Evolutionary conservation across 2,888 invertebrate species (phyloP).

Genomic region (Cetonia aurata): DNA sequence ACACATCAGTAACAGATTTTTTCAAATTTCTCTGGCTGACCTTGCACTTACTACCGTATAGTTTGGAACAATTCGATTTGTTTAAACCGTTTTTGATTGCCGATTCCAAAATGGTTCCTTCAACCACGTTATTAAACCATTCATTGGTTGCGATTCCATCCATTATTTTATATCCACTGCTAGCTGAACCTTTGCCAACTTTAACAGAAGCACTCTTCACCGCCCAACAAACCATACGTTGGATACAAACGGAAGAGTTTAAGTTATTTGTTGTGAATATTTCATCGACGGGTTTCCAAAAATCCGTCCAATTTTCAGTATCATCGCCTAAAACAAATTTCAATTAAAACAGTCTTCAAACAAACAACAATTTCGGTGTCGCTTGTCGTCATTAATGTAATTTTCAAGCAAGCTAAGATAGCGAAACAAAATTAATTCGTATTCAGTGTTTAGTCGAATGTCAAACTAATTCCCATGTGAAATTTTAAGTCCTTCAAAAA

Average conservation of each 20-base stretch:
- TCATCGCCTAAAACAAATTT: conserved; percentile 29
- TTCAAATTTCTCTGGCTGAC: conserved; percentile 52
- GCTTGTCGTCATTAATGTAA: too few relatives aligned
- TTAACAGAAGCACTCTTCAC: conserved; percentile 65
- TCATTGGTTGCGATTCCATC: conserved; percentile 67
- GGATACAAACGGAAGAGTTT: conserved; percentile 73
- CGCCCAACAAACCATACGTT: conserved; percentile 71
- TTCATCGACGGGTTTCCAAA: conserved; percentile 69
- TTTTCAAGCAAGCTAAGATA: conserved; percentile 18
- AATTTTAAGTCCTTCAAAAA: conserved; percentile 31
- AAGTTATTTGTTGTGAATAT: conserved; percentile 71
- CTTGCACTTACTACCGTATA: conserved; percentile 66
- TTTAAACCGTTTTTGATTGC: conserved; percentile 68
- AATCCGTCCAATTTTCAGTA: conserved; percentile 48
- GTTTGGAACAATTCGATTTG: conserved; percentile 64
- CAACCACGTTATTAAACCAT: conserved; percentile 64
- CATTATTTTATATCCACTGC: conserved; percentile 67
- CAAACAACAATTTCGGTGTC: too few relatives aligned
- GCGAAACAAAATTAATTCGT: conserved; percentile 26
- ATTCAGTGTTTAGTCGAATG: conserved; percentile 17
- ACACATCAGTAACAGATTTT: background rate
- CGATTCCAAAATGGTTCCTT: conserved; percentile 69
- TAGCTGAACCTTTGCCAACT: conserved; percentile 62
- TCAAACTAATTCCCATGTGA: conserved; percentile 20
- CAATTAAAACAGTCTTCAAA: background rate